phyloP scores from a whole-genome alignment of 64 coral and sea anemone genomes.

The Catalaphyllia jardinei region DNA sequence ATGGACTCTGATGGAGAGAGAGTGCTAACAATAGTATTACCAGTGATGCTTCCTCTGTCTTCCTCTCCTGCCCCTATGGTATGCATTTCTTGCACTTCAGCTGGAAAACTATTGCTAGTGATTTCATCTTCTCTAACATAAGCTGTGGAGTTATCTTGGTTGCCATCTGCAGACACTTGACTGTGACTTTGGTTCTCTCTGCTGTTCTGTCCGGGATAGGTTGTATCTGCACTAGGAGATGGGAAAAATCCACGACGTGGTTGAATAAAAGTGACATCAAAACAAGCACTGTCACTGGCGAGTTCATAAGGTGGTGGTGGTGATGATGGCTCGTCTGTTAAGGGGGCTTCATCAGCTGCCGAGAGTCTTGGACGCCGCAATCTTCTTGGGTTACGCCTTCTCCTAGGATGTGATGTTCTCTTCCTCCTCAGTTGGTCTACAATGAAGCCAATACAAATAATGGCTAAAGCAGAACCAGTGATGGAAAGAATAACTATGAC shows the following conservation, averaged over 20 bases:
- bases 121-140: neutral
- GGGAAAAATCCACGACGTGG: neutral
- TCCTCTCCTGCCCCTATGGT: neutral
- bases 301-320: conserved; percentile 64
- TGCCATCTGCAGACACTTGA: neutral
- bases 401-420: conserved; percentile 41
- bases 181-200: neutral
- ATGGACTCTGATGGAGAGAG: conserved; percentile 31
- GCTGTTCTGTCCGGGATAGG: neutral
- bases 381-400: conserved; percentile 47
- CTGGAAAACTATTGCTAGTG: neutral
- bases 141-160: neutral
- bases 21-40: neutral
- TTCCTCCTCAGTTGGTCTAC: conserved; percentile 77
- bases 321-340: conserved; percentile 67
- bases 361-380: conserved; percentile 48
- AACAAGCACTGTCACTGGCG: neutral
- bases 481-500: conserved; percentile 83
- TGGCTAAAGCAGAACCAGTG: conserved; percentile 74
- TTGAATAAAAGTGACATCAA: conserved; percentile 3
- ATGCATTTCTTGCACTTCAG: neutral
- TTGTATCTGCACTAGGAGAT: neutral
- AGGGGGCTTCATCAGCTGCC: conserved; percentile 23
- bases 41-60: neutral
- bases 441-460: conserved; percentile 82